A percentile compares a stretch with the other conserved stretches of the same genome.
Evolutionary conservation across 2,113 vertebrate genomes (phyloP).

Genomic region (Austrofundulus limnaeus): DNA sequence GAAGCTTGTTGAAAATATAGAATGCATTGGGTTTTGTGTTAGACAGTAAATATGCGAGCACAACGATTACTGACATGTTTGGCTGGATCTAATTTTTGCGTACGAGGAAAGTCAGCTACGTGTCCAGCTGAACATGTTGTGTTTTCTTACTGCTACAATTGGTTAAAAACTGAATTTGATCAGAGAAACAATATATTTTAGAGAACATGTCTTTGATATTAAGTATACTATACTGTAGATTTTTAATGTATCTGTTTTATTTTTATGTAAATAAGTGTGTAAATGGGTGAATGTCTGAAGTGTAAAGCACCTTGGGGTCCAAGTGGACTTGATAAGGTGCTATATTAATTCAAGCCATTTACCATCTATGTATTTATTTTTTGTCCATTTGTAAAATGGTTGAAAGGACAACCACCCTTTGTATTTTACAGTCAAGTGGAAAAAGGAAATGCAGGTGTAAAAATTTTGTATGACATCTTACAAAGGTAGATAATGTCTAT

Average conservation of each 20-base stretch:
- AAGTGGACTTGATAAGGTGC: too few species aligned
- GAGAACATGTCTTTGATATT: not conserved
- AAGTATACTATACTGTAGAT: not conserved
- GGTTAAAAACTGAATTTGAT: slow-evolving; percentile 16
- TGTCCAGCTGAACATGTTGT: not conserved
- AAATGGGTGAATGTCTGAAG: too few species aligned
- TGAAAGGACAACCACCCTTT: too few species aligned
- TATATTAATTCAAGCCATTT: too few species aligned
- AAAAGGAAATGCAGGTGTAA: not conserved
- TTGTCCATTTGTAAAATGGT: not conserved
- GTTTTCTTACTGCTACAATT: slow-evolving; percentile 18
- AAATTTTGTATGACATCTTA: too few species aligned
- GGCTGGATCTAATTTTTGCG: slow-evolving; percentile 27
- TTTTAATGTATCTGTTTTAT: not conserved
- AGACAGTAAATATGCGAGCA: slow-evolving; percentile 12
- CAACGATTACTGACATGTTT: slow-evolving; percentile 41
- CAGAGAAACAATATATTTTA: not conserved
- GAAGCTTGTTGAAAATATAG: slow-evolving; percentile 24
- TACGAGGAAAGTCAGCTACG: slow-evolving; percentile 38
- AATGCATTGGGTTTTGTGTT: not conserved
- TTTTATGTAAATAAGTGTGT: too few species aligned
- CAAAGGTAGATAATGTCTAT: not conserved
- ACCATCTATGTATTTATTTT: not conserved
- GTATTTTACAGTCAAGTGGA: not conserved
- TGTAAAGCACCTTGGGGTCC: too few species aligned